phyloP scores from a whole-genome alignment of 35 echinoderm and acorn worm genomes.

The Eucidaris tribuloides region DNA sequence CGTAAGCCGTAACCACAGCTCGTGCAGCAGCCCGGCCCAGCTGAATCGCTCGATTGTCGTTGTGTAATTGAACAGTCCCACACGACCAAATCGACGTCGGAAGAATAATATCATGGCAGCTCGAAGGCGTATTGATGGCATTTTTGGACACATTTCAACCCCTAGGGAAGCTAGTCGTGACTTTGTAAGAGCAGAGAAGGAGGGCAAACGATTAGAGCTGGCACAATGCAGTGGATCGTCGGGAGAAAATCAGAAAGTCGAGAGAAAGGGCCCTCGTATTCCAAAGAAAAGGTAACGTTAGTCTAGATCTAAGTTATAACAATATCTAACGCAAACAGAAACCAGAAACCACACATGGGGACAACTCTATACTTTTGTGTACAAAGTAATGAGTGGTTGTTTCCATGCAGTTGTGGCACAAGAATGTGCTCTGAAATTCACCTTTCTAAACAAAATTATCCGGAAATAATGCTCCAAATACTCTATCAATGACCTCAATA shows the following conservation, averaged over 20 bases:
- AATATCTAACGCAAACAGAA: too few species aligned
- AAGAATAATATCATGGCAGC: neutral
- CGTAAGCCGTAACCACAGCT: too few species aligned
- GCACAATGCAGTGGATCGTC: neutral
- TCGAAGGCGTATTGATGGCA: constrained; percentile 11
- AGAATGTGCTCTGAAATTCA: neutral
- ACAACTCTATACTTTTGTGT: too few species aligned
- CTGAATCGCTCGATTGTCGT: neutral
- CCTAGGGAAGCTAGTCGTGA: neutral
- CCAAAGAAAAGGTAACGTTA: constrained; percentile 44
- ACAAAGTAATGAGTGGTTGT: neutral
- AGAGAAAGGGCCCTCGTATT: constrained; percentile 1
- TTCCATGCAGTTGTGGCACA: neutral
- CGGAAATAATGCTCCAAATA: too few species aligned
- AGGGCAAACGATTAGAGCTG: neutral
- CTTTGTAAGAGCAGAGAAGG: neutral
- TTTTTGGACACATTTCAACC: constrained; percentile 32
- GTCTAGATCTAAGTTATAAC: too few species aligned
- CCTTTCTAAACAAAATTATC: too few species aligned
- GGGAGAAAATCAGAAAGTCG: neutral
- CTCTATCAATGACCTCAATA: too few species aligned
- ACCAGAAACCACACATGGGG: too few species aligned
- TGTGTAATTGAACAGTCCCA: constrained; percentile 1
- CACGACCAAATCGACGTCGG: neutral
- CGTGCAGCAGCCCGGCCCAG: too few species aligned